Base-by-base conservation (phyloP, 2,888 invertebrate genomes). In the Diarsia rubi region DNA sequence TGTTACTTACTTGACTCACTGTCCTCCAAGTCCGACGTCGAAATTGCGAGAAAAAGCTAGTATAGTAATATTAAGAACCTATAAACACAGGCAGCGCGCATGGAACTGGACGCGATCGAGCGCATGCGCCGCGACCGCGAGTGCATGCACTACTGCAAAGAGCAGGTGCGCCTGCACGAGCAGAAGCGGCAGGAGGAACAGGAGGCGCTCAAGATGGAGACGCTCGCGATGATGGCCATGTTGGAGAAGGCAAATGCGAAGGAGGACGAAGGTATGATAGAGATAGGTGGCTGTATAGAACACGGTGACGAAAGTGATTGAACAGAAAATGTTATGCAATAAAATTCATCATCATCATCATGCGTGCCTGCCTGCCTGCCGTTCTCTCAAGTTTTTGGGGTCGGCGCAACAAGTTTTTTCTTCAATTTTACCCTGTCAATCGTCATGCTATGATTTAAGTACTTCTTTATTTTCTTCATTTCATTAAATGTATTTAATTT, bases 81-180 rank as follows among this genome's bases (percentile, higher is more conserved):
- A 6, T n/a, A 6, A 62, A 16, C 21, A 12, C 42, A 62, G 97
- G 94, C 94, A 59, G 96, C 97, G 8, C 93, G 97, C 19, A 97
- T 97, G 94, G 96, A 96, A 83, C 91, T 94, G 78, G 97, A 97
- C 74, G 91, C 93, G 0, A 93, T 97, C 11, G 94, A 95, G 24
- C 92, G 94, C 11, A 82, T 89, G 8, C 93, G 95, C 2, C 91
- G 91, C 52, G 93, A 96, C 83, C 83, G 89, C 12, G 96, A 95
- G 1, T 94, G 95, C 78, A 90, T 92, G 49, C 80, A 90, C 6
- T 88, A 91, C 86, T 78, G 91, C 0, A 92, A 94, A 66, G 69
- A 85, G 2, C 93, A 94, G 79, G 19, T 95, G 0, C 90, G 91
- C n/a, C 87, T 91, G 88, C 88, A 88, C 14, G 77, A 86, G 0